Conservation (phyloP, 1,140 invertebrate species). For the Drosophila murphyi region DNA sequence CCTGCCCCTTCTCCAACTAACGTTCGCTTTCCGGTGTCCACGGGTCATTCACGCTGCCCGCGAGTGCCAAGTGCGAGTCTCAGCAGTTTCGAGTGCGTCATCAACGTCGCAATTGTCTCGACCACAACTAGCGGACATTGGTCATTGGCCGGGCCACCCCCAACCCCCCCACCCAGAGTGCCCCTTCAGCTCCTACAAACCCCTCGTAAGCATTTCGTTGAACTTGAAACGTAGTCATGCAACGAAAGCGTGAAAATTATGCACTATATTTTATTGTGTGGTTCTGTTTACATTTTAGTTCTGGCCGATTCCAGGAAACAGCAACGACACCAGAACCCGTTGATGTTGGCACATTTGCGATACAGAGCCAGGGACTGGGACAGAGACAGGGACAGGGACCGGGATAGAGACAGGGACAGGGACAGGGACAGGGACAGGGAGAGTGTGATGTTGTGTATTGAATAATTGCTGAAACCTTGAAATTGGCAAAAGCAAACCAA, state of each 20-base stretch:
- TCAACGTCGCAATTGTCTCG: constrained; percentile 55
- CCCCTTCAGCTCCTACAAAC: not conserved
- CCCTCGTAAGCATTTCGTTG: constrained; percentile 39
- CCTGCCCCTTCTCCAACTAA: not conserved
- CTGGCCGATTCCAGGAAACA: constrained; percentile 49
- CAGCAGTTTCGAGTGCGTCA: constrained; percentile 58
- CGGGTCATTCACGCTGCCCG: constrained; percentile 49
- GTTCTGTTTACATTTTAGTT: constrained; percentile 50
- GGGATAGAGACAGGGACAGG: not conserved
- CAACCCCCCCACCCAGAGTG: not conserved
- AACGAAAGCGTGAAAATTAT: constrained; percentile 56
- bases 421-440: too few species aligned
- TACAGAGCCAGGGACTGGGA: not conserved
- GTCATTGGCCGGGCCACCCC: constrained; percentile 40
- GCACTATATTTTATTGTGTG: constrained; percentile 27
- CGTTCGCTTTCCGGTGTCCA: not conserved
- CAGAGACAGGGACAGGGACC: too few species aligned
- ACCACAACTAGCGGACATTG: constrained; percentile 32
- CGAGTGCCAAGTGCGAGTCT: constrained; percentile 28
- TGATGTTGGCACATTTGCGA: constrained; percentile 58
- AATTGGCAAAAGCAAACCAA: constrained; percentile 36
- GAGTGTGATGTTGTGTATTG: constrained; percentile 24
- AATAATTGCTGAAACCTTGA: constrained; percentile 61
- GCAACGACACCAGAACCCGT: constrained; percentile 46
- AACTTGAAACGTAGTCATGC: constrained; percentile 63